Evolutionary conservation across 2,113 vertebrate species (phyloP).

Genomic region (Laterallus jamaicensis): DNA sequence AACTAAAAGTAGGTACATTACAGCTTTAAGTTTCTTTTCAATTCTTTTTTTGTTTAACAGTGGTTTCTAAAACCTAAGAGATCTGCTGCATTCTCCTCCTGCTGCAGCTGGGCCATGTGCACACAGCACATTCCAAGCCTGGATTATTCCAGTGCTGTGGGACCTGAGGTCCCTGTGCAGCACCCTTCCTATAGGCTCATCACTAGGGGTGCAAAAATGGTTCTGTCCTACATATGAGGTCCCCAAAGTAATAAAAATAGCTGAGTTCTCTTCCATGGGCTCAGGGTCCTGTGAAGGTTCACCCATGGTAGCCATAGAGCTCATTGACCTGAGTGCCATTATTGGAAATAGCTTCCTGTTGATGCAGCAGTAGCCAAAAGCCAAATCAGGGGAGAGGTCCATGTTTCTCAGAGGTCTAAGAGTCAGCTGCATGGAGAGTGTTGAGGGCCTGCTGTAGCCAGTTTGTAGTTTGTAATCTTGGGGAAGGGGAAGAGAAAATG

Average conservation of each 20-base stretch:
- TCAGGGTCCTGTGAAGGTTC: not conserved
- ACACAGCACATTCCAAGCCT: fast-evolving
- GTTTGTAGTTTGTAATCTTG: not conserved
- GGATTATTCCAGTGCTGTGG: fast-evolving
- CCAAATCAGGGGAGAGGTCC: not conserved
- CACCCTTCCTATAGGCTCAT: not conserved
- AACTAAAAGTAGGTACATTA: not conserved
- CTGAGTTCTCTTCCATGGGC: not conserved
- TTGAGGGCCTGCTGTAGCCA: not conserved
- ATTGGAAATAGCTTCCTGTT: not conserved
- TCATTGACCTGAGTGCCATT: not conserved
- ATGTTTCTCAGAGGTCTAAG: not conserved
- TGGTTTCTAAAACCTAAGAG: not conserved
- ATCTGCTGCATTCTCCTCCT: not conserved
- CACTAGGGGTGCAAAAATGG: not conserved
- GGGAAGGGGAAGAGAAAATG: not conserved
- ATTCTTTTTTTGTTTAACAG: not conserved
- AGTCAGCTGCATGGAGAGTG: not conserved
- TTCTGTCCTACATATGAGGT: not conserved
- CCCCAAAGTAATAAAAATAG: not conserved
- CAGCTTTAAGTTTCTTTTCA: not conserved
- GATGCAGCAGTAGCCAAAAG: not conserved
- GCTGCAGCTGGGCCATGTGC: not conserved
- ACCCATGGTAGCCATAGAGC: not conserved
- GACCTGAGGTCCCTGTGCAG: fast-evolving